Conservation (phyloP, 2,888 invertebrate species). For the Galeruca laticollis region DNA sequence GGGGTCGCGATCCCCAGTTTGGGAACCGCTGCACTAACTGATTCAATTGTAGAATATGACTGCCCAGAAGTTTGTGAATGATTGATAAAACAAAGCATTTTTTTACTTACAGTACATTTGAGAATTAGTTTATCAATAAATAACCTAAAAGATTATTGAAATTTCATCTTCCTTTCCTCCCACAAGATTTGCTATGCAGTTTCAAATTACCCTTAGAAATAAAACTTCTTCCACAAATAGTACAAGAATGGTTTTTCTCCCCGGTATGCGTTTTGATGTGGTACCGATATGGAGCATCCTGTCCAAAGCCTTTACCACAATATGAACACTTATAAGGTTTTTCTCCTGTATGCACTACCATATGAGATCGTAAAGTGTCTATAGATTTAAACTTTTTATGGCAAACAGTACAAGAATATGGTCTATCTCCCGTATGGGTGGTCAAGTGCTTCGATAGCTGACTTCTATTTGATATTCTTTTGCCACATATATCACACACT, state of each 20-base stretch:
- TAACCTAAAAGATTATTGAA: neutral
- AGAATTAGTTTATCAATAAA: neutral
- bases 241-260: constrained; percentile 68
- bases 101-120: neutral
- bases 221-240: constrained; percentile 43
- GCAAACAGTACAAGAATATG: constrained; percentile 55
- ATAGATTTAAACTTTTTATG: constrained; percentile 71
- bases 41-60: too few relatives aligned
- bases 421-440: constrained; percentile 69
- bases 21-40: too few relatives aligned
- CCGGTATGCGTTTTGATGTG: constrained; percentile 73
- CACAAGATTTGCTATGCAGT: constrained; percentile 55
- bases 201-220: constrained; percentile 45
- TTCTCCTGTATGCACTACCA: constrained; percentile 56
- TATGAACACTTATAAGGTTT: constrained; percentile 53
- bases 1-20: too few relatives aligned
- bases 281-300: constrained; percentile 71
- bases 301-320: constrained; percentile 63
- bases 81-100: too few relatives aligned
- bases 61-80: too few relatives aligned
- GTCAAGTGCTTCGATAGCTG: constrained; percentile 65
- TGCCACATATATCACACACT: constrained; percentile 64
- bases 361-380: constrained; percentile 68
- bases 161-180: constrained; percentile 25
- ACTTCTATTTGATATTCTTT: constrained; percentile 56